phyloP scores from a whole-genome alignment of 2,888 invertebrate species.

The Chymomyza caudatula region DNA sequence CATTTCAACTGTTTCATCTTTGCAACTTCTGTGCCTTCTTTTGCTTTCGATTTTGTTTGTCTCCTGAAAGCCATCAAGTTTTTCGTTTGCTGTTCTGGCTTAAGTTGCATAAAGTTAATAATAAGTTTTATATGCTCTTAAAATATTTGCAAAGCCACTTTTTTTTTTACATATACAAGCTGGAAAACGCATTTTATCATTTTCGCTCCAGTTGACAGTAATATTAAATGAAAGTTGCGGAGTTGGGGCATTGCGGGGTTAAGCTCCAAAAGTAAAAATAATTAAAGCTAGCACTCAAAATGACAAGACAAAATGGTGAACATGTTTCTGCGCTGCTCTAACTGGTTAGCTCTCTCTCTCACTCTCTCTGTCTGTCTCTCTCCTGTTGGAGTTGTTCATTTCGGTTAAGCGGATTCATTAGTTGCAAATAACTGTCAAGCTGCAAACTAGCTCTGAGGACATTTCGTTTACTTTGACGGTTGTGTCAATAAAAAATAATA shows the following conservation, averaged over 20 bases:
- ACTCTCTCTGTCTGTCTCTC: neutral
- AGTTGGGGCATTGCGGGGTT: slow-evolving; percentile 22
- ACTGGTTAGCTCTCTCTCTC: neutral
- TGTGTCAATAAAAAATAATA: neutral
- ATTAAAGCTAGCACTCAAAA: slow-evolving; percentile 54
- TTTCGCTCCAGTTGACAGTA: slow-evolving; percentile 58
- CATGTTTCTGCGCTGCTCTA: neutral
- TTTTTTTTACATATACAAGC: slow-evolving; percentile 16
- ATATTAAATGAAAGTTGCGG: slow-evolving; percentile 46
- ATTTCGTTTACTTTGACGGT: neutral
- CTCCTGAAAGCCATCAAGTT: neutral
- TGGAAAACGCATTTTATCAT: slow-evolving; percentile 58
- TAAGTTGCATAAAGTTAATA: slow-evolving; percentile 64
- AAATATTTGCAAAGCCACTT: slow-evolving; percentile 21
- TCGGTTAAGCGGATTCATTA: slow-evolving; percentile 63
- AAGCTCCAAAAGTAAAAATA: slow-evolving; percentile 52
- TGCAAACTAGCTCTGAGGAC: too few species aligned
- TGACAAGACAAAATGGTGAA: slow-evolving; percentile 16
- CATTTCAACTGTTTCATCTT: slow-evolving; percentile 5
- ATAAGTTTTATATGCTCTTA: slow-evolving; percentile 50
- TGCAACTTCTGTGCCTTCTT: slow-evolving; percentile 1
- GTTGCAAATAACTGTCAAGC: slow-evolving; percentile 52
- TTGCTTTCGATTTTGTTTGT: slow-evolving; percentile 7
- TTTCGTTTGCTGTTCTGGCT: slow-evolving; percentile 16
- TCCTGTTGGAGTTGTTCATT: neutral